These are phyloP conservation scores for Atta cephalotes DNA, from an alignment of 1,140 invertebrate genomes.

Conservation along the genomic window DNA sequence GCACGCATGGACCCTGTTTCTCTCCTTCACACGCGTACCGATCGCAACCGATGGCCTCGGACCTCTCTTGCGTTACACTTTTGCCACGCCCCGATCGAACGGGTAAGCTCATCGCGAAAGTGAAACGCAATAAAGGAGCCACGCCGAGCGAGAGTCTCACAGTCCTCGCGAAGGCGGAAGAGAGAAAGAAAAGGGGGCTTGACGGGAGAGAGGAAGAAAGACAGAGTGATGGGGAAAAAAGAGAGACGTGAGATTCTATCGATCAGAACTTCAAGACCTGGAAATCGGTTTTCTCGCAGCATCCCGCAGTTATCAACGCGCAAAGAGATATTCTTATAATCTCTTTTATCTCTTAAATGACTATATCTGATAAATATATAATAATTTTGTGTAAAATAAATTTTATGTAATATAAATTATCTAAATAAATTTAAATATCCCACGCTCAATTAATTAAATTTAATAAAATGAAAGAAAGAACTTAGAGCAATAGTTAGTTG, in stretches of 20 bases:
- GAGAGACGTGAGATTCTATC: conserved; percentile 53
- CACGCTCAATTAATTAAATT: no score
- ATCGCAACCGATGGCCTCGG: conserved; percentile 76
- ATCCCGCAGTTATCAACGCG: conserved; percentile 41
- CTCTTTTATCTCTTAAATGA: background rate
- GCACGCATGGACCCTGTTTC: conserved; percentile 68
- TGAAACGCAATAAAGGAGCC: conserved; percentile 86
- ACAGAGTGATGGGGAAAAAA: background rate
- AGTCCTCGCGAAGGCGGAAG: conserved; percentile 26
- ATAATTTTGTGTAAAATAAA: background rate
- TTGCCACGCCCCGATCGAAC: conserved; percentile 84
- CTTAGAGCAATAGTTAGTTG: no score
- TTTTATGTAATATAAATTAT: background rate
- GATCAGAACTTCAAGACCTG: conserved; percentile 70
- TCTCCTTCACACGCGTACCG: conserved; percentile 71
- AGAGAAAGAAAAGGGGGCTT: conserved; percentile 69
- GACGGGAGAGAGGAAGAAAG: conserved; percentile 48
- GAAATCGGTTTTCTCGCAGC: conserved; percentile 70
- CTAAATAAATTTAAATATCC: no score
- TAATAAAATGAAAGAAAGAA: no score
- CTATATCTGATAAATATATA: background rate
- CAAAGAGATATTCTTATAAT: background rate
- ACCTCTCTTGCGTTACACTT: conserved; percentile 85
- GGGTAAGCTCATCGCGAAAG: conserved; percentile 84
- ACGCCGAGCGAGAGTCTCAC: conserved; percentile 74